Percentiles rank a stretch among this genome's conserved stretches.
Conservation (phyloP, 2,113 vertebrate species). For the Leiothrix lutea region DNA sequence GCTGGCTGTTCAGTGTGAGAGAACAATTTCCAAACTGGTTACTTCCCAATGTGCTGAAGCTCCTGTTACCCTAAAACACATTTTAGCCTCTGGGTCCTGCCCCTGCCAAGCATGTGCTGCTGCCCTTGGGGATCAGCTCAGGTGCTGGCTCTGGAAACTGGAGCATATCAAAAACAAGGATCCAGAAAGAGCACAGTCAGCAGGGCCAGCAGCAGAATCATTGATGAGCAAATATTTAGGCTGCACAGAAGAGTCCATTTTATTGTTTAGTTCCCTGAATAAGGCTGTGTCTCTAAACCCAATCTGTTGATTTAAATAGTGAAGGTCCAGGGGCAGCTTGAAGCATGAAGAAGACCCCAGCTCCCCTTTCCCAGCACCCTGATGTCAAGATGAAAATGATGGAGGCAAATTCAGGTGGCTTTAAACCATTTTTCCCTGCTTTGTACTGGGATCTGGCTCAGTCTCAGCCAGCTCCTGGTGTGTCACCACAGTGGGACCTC, state of each 20-base stretch:
- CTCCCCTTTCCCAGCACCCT: background rate
- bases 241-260: background rate
- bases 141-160: slow-evolving; percentile 5
- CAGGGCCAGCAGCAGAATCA: background rate
- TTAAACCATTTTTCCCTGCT: background rate
- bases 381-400: background rate
- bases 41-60: background rate
- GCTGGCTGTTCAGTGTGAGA: background rate
- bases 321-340: background rate
- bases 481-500: background rate
- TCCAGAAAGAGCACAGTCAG: background rate
- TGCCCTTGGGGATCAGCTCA: background rate
- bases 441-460: background rate
- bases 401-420: background rate
- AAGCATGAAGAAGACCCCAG: background rate
- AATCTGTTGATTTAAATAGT: background rate
- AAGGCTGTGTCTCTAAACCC: background rate
- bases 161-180: background rate
- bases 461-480: background rate
- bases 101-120: slow-evolving; percentile 9
- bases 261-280: background rate
- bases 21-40: background rate
- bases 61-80: background rate
- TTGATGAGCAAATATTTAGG: background rate
- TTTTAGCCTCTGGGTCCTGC: slow-evolving; percentile 10